Base-by-base conservation (phyloP, 35 echinoderm and acorn worm species). In the Apostichopus japonicus region DNA sequence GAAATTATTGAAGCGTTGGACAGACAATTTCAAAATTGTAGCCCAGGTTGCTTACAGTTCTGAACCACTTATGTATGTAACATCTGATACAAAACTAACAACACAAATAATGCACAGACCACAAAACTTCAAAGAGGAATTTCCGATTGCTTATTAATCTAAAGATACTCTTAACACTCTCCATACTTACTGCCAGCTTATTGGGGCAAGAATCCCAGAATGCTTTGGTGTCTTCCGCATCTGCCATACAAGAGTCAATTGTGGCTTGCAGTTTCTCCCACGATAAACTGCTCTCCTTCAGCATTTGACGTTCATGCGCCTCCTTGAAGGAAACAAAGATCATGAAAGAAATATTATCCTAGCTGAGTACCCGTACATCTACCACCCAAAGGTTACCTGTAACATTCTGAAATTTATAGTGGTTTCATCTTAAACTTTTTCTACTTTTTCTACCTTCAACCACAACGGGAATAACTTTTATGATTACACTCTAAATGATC, bases 191-290 rank as follows among this genome's bases (percentile, higher is more conserved):
- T 22, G 95, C 88, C 22, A 98, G 90, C 79, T 99, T 96, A 65
- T 92, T 62, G 9, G 97, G 97, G 58, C 97, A 99, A 6, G 95
- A 95, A 59, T 99, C 97, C 97, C 97, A 98, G 81, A 96, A 99
- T 82, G 91, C 89, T 56, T 94, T 96, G 51, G 97, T 99, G 51
- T 95, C 93, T 80, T 99, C 97, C 8, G 97, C 97, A 77, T 96
- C 91, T 54, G 93, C 92, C 56, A 93, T 91, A 27, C 94, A 94
- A 56, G 73, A 83, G 56, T 99, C 95, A 8, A 96, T 80, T 33
- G 70, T 94, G 5, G 87, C 82, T 59, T 94, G 80, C 53, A 99
- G 21, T 23, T 90, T 93, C 61, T 99, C 97, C 97, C 97, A 99
- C 24, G 65, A 93, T 90, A 83, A 78, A 93, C 95, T 93, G 56